Evolutionary conservation across 2,888 invertebrate genomes (phyloP).

Genomic region (Cylindroiulus punctatus): DNA sequence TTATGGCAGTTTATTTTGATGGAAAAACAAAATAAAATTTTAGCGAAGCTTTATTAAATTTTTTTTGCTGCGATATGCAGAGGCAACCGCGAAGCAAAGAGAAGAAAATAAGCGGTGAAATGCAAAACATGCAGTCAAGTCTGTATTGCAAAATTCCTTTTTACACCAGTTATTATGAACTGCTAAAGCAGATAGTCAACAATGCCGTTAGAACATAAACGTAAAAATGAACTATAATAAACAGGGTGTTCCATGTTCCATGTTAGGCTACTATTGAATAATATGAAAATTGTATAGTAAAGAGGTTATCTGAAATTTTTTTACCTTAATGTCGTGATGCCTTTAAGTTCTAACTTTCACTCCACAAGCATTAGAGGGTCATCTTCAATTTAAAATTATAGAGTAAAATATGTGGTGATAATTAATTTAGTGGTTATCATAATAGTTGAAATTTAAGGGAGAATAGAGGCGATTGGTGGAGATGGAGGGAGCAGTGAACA

Average conservation of each 20-base stretch:
- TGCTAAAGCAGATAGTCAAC: too few species aligned
- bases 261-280: not conserved
- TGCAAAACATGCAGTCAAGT: not conserved
- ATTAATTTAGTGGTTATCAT: too few species aligned
- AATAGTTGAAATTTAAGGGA: too few species aligned
- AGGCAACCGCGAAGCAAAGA: not conserved
- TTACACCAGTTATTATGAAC: not conserved
- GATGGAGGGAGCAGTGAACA: not conserved
- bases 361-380: too few species aligned
- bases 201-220: too few species aligned
- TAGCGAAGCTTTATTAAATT: conserved; percentile 29
- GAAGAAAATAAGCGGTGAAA: not conserved
- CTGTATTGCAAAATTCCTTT: not conserved
- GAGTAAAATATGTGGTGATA: too few species aligned
- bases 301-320: not conserved
- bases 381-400: too few species aligned
- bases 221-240: too few species aligned
- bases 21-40: conserved; percentile 33
- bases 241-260: not conserved
- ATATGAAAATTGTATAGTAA: not conserved
- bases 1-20: conserved; percentile 29
- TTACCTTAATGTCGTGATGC: not conserved
- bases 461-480: not conserved
- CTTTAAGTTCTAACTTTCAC: too few species aligned
- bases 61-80: not conserved